A percentile compares a stretch with the other conserved stretches of the same genome.
These are phyloP conservation scores for Lycodopsis pacificus DNA, from an alignment of 2,797 vertebrate genomes.

Conservation along the genomic window DNA sequence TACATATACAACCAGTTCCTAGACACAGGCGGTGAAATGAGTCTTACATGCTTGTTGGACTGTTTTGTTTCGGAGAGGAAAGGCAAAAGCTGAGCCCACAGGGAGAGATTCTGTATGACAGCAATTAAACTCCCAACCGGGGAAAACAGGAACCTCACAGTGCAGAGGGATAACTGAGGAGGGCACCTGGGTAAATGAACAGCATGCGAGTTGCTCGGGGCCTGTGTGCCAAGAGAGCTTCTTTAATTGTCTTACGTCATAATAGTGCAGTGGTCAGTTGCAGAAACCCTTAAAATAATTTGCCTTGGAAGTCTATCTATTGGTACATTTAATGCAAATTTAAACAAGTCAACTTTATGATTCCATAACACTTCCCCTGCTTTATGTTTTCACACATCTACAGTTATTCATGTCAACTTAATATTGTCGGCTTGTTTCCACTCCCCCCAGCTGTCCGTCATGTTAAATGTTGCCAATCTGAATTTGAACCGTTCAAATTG, in stretches of 20 bases:
- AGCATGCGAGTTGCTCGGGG: background rate
- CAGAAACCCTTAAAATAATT: background rate
- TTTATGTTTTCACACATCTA: background rate
- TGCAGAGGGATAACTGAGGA: slow-evolving; percentile 9
- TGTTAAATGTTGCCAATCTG: background rate
- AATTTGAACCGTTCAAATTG: background rate
- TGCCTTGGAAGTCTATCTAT: background rate
- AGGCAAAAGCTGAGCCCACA: slow-evolving; percentile 62
- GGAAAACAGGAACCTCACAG: slow-evolving; percentile 35
- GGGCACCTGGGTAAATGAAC: slow-evolving; percentile 18
- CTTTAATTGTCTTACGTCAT: slow-evolving; percentile 19
- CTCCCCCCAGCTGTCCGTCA: background rate
- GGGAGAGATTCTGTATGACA: slow-evolving; percentile 44
- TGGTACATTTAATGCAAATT: background rate
- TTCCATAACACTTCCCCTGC: no score
- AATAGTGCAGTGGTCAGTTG: background rate
- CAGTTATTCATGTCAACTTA: background rate
- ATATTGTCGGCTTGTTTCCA: background rate
- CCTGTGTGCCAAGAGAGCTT: background rate
- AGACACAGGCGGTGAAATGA: slow-evolving; percentile 56
- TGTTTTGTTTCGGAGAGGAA: slow-evolving; percentile 66
- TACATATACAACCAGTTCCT: slow-evolving; percentile 24
- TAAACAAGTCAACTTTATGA: background rate
- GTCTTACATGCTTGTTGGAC: slow-evolving; percentile 34
- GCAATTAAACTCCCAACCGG: slow-evolving; percentile 50